Conservation (phyloP, 2,113 vertebrate species). For the Calyptommatus sinebrachiatus region DNA sequence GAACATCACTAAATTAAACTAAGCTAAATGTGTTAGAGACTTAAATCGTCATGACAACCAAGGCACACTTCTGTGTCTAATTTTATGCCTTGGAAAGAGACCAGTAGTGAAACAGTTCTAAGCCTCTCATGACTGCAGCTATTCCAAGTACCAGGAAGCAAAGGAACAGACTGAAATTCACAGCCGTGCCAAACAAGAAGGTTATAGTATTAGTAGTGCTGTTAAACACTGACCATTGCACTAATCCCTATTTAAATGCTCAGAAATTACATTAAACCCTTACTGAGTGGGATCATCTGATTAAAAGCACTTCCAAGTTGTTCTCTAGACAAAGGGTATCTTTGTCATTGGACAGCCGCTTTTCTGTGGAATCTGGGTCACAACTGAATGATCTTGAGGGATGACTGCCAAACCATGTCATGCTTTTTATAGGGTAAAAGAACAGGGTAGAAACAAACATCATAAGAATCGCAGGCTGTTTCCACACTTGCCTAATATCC, state of each 20-base stretch:
- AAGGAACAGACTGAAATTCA: slow-evolving; percentile 46
- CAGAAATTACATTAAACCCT: slow-evolving; percentile 48
- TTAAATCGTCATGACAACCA: slow-evolving; percentile 12
- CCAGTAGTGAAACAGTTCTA: slow-evolving; percentile 24
- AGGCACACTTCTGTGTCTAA: slow-evolving; percentile 18
- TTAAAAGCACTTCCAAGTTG: slow-evolving; percentile 39
- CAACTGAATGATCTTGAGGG: not conserved
- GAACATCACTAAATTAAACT: not conserved
- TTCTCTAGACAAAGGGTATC: slow-evolving; percentile 24
- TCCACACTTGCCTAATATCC: too few species aligned
- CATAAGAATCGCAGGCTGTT: not conserved
- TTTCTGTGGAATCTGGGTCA: slow-evolving; percentile 26
- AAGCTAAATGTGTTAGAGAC: not conserved
- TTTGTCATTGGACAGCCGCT: slow-evolving; percentile 17
- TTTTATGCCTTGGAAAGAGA: slow-evolving; percentile 17
- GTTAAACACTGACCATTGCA: slow-evolving; percentile 42
- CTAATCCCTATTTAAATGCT: slow-evolving; percentile 53
- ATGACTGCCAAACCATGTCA: not conserved
- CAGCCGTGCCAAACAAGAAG: slow-evolving; percentile 47
- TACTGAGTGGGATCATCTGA: slow-evolving; percentile 42
- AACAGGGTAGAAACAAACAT: not conserved
- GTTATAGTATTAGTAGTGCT: slow-evolving; percentile 37
- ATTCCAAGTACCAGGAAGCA: slow-evolving; percentile 40
- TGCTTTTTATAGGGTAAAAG: slow-evolving; percentile 21
- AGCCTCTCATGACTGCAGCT: slow-evolving; percentile 21